These are phyloP conservation scores for Podarcis raffonei DNA, from an alignment of 2,113 vertebrate genomes.

Conservation along the genomic window DNA sequence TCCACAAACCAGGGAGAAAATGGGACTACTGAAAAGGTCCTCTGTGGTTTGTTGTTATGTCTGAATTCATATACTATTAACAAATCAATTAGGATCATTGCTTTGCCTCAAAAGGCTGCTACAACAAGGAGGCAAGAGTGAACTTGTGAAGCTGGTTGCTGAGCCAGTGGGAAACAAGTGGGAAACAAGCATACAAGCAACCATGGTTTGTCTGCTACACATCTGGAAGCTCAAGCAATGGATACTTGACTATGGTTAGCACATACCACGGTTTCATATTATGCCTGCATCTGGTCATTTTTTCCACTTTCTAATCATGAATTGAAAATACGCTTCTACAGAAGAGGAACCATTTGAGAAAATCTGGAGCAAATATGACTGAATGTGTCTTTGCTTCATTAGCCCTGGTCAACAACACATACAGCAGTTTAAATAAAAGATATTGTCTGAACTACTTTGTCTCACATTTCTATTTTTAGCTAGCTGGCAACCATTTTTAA, in stretches of 20 bases:
- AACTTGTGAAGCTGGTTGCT: not conserved
- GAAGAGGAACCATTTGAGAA: not conserved
- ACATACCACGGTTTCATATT: not conserved
- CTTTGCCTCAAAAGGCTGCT: not conserved
- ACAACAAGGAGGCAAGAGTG: not conserved
- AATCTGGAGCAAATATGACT: not conserved
- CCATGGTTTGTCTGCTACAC: not conserved
- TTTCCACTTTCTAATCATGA: not conserved
- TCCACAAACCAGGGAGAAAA: not conserved
- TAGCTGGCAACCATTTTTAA: not conserved
- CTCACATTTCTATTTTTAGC: slow-evolving; percentile 10
- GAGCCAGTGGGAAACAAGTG: not conserved
- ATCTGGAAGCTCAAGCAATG: not conserved
- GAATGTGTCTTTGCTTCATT: not conserved
- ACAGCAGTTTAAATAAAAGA: not conserved
- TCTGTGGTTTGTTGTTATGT: not conserved
- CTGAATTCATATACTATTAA: too few species aligned
- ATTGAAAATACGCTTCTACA: not conserved
- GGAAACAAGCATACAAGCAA: not conserved
- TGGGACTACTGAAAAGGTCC: not conserved
- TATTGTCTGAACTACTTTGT: not conserved
- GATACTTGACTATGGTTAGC: not conserved
- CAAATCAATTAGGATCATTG: not conserved
- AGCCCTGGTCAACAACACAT: not conserved
- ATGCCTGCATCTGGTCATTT: not conserved